Evolutionary conservation across 2,888 invertebrate genomes (phyloP).

Genomic region (Neoascia interrupta): DNA sequence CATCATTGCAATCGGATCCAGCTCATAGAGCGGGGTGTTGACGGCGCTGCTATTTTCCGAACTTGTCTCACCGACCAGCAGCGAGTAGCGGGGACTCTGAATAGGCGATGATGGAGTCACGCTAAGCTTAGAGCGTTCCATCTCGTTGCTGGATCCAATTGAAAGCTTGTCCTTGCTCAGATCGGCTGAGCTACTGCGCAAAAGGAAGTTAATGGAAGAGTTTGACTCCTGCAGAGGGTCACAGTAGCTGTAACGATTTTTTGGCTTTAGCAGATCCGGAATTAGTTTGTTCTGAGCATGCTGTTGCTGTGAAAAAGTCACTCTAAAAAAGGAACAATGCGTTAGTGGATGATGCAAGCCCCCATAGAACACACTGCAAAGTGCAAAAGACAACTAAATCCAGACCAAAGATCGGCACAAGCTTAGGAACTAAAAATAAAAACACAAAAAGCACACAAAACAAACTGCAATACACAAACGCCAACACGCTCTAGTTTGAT

Average conservation of each 20-base stretch:
- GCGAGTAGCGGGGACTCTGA: slow-evolving; percentile 79
- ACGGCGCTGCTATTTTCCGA: slow-evolving; percentile 79
- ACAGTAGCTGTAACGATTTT: slow-evolving; percentile 76
- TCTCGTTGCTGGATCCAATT: slow-evolving; percentile 69
- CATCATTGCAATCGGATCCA: slow-evolving; percentile 76
- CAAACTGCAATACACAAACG: no score
- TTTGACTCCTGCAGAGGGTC: slow-evolving; percentile 68
- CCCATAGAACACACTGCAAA: slow-evolving; percentile 36
- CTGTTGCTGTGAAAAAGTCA: slow-evolving; percentile 64
- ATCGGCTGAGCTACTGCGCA: slow-evolving; percentile 73
- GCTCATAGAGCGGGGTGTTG: slow-evolving; percentile 79
- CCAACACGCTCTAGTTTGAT: slow-evolving; percentile 32
- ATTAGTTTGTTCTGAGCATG: slow-evolving; percentile 69
- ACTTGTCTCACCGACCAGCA: slow-evolving; percentile 79
- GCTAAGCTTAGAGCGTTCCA: slow-evolving; percentile 75
- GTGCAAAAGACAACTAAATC: slow-evolving; percentile 47
- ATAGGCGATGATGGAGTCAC: slow-evolving; percentile 79
- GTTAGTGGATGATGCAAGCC: not conserved
- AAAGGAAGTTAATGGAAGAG: slow-evolving; percentile 70
- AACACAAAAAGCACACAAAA: slow-evolving; percentile 28
- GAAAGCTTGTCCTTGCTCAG: slow-evolving; percentile 71
- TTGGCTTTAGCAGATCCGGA: slow-evolving; percentile 72
- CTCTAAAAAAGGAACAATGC: no score
- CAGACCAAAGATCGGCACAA: slow-evolving; percentile 61
- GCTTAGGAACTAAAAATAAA: slow-evolving; percentile 32